A percentile compares a stretch with the other conserved stretches of the same genome.
Conservation (phyloP, 1,140 invertebrate species). For the Dinoponera quadriceps region DNA sequence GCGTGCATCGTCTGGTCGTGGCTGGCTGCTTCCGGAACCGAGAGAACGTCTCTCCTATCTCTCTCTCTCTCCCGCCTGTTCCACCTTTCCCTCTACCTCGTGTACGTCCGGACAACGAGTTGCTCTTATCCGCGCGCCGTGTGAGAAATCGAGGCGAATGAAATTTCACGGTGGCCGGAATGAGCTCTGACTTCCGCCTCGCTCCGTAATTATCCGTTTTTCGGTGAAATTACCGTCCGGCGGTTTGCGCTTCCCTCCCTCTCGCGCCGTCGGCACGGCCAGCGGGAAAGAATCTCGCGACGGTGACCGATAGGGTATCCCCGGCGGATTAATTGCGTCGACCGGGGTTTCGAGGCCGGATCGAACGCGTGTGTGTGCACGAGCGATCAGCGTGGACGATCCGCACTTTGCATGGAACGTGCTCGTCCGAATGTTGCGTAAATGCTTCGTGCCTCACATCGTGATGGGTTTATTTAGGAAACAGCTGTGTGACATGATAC, state of each 20-base stretch:
- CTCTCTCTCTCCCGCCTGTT: neutral
- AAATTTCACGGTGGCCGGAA: constrained; percentile 52
- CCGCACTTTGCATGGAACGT: neutral
- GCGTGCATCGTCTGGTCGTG: constrained; percentile 64
- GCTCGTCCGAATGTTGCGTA: neutral
- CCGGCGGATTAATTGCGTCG: constrained; percentile 21
- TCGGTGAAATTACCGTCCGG: constrained; percentile 34
- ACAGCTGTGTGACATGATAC: neutral
- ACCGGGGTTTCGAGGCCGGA: constrained; percentile 19
- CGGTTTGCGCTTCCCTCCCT: neutral
- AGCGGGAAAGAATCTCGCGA: constrained; percentile 15
- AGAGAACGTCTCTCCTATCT: constrained; percentile 12
- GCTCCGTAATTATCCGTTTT: constrained; percentile 46
- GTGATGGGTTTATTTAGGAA: neutral
- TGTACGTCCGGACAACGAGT: neutral
- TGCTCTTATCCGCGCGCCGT: constrained; percentile 28
- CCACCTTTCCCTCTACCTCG: neutral
- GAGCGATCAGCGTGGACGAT: constrained; percentile 3
- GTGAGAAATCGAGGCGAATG: constrained; percentile 55
- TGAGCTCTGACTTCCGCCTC: constrained; percentile 37
- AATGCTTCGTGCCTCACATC: neutral
- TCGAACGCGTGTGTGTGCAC: neutral
- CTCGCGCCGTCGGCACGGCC: neutral
- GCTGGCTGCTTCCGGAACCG: constrained; percentile 63
- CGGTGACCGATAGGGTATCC: neutral